Conservation (phyloP, 2,888 invertebrate species). For the Acleris emargana region DNA sequence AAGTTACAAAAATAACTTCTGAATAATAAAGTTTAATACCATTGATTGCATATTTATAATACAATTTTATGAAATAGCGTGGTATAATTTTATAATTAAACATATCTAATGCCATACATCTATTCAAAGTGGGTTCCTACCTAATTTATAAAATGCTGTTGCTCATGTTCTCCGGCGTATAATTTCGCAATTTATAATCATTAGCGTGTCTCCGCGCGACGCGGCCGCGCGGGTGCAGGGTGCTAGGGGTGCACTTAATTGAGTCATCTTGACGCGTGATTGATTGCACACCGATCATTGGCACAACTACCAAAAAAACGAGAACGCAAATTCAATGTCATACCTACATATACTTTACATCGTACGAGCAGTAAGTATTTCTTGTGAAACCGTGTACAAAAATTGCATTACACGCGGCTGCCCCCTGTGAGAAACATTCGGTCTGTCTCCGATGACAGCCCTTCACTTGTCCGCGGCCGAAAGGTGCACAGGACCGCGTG, state of each 20-base stretch:
- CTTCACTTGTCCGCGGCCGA: conserved; percentile 68
- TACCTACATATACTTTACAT: conserved; percentile 58
- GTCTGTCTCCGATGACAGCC: conserved; percentile 74
- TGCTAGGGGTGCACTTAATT: conserved; percentile 71
- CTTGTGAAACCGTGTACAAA: conserved; percentile 55
- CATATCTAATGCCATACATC: conserved; percentile 32
- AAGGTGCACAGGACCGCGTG: conserved; percentile 57
- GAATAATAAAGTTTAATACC: conserved; percentile 4
- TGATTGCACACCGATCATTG: conserved; percentile 68
- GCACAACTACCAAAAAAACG: conserved; percentile 63
- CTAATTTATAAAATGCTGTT: conserved; percentile 60
- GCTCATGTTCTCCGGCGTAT: conserved; percentile 63
- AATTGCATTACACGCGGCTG: conserved; percentile 68
- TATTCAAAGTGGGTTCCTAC: conserved; percentile 34
- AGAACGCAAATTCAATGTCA: conserved; percentile 64
- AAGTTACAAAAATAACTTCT: background rate
- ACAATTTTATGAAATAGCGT: conserved; percentile 4
- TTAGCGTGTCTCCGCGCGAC: conserved; percentile 68
- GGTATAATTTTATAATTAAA: conserved; percentile 36
- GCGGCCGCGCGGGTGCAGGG: conserved; percentile 47
- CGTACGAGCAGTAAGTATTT: conserved; percentile 53
- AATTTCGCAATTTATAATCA: conserved; percentile 78
- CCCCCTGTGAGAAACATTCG: conserved; percentile 70
- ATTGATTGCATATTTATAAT: conserved; percentile 17
- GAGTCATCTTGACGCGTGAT: conserved; percentile 78